These are phyloP conservation scores for Heliconius ethilla DNA, from an alignment of 2,888 invertebrate species.

Conservation along the genomic window DNA sequence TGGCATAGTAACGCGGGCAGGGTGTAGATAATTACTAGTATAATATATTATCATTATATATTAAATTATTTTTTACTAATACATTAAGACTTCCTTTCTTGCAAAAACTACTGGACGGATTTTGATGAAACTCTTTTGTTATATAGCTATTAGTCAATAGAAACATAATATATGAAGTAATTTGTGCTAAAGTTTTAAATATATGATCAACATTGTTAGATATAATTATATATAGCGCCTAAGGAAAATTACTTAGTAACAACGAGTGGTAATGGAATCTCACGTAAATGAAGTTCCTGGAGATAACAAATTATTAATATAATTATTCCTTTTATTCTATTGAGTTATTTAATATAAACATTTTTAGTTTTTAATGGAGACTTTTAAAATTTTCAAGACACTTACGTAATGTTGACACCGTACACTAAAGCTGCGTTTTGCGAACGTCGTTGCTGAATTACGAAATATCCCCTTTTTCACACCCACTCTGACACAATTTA, in stretches of 20 bases:
- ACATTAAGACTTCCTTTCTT: not conserved
- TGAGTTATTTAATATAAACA: not conserved
- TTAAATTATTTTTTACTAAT: too few relatives aligned
- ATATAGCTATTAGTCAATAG: too few relatives aligned
- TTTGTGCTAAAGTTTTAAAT: too few relatives aligned
- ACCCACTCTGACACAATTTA: constrained; percentile 41
- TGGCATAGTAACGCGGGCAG: too few relatives aligned
- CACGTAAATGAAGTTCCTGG: too few relatives aligned
- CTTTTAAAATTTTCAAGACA: not conserved
- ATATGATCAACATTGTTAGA: not conserved
- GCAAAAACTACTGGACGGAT: not conserved
- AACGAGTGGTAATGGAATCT: too few relatives aligned
- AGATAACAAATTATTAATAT: too few relatives aligned
- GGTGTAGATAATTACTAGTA: too few relatives aligned
- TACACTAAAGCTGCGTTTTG: constrained; percentile 60
- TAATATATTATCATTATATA: too few relatives aligned
- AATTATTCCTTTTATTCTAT: not conserved
- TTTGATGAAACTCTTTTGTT: not conserved
- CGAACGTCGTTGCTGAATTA: constrained; percentile 50
- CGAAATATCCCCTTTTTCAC: constrained; percentile 35
- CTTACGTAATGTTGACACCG: constrained; percentile 52
- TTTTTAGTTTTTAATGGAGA: not conserved
- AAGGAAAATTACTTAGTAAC: not conserved
- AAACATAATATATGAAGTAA: not conserved
- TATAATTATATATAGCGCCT: not conserved